Percentiles rank a stretch among this genome's conserved stretches.
These are phyloP conservation scores for Drosophila burlai DNA, from an alignment of 1,140 invertebrate genomes.

Conservation along the genomic window DNA sequence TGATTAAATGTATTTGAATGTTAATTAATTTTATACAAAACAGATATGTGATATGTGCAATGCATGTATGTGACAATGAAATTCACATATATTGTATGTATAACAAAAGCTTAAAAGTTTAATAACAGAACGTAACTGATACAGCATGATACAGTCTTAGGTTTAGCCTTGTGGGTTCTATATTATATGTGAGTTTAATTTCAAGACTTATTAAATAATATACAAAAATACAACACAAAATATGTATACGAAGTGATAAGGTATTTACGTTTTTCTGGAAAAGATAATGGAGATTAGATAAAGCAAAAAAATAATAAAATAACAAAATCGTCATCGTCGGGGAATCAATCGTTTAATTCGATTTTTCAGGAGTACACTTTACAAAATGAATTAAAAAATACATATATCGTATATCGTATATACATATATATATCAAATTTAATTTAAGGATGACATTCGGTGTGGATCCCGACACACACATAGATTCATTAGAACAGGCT, in stretches of 20 bases:
- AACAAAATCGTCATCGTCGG: too few relatives aligned
- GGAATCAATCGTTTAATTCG: constrained; percentile 11
- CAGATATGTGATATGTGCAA: constrained; percentile 18
- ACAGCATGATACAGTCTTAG: constrained; percentile 13
- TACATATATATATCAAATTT: constrained; percentile 54
- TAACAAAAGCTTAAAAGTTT: not conserved
- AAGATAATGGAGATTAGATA: not conserved
- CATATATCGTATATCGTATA: constrained; percentile 21
- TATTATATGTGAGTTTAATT: constrained; percentile 11
- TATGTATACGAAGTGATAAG: not conserved
- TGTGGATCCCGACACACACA: constrained; percentile 99
- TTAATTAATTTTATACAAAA: constrained; percentile 16
- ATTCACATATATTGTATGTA: constrained; percentile 16
- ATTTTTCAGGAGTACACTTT: constrained; percentile 10
- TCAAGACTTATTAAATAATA: not conserved
- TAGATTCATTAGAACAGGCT: constrained; percentile 98
- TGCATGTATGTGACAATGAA: constrained; percentile 38
- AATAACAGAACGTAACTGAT: not conserved
- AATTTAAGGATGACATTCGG: constrained; percentile 95
- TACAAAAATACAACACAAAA: constrained; percentile 1
- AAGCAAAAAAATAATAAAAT: not conserved
- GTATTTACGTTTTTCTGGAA: not conserved
- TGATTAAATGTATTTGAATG: constrained; percentile 31
- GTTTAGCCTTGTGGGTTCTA: not conserved
- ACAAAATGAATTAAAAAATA: constrained; percentile 14